These are phyloP conservation scores for Cryptoleucopteryx plumbea DNA, from an alignment of 2,113 vertebrate species.

Conservation along the genomic window DNA sequence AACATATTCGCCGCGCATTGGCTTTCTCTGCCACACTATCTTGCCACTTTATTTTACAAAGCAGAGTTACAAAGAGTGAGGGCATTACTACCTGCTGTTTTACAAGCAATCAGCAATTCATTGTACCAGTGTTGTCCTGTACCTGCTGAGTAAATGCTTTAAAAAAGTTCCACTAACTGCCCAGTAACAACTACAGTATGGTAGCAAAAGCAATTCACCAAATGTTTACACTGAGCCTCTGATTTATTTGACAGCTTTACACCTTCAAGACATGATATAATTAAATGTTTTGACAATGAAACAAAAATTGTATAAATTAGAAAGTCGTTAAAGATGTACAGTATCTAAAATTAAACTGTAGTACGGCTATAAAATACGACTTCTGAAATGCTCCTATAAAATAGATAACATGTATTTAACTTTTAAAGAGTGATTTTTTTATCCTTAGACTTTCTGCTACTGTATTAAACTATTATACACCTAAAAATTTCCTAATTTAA, in stretches of 20 bases:
- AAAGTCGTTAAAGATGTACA: conserved; percentile 73
- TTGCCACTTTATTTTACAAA: conserved; percentile 51
- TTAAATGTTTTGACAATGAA: conserved; percentile 86
- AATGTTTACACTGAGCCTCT: conserved; percentile 77
- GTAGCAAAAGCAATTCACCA: conserved; percentile 74
- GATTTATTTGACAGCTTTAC: conserved; percentile 90
- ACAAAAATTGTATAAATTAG: conserved; percentile 83
- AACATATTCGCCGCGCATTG: neutral
- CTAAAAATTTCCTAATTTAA: neutral
- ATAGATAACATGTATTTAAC: conserved; percentile 2
- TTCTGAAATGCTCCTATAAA: conserved; percentile 56
- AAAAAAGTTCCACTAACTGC: conserved; percentile 63
- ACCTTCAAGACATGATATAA: conserved; percentile 81
- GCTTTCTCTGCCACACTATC: neutral
- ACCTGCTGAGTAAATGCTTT: conserved; percentile 75
- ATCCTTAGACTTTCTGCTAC: conserved; percentile 18
- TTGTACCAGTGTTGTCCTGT: conserved; percentile 60
- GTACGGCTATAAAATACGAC: conserved; percentile 14
- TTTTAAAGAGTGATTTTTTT: neutral
- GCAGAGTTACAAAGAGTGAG: conserved; percentile 49
- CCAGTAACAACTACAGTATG: conserved; percentile 60
- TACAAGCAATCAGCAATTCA: conserved; percentile 76
- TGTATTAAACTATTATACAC: neutral
- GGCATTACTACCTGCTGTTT: conserved; percentile 78
- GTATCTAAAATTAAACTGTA: conserved; percentile 70